phyloP scores from a whole-genome alignment of 2,113 vertebrate genomes.

The Girardinichthys multiradiatus region DNA sequence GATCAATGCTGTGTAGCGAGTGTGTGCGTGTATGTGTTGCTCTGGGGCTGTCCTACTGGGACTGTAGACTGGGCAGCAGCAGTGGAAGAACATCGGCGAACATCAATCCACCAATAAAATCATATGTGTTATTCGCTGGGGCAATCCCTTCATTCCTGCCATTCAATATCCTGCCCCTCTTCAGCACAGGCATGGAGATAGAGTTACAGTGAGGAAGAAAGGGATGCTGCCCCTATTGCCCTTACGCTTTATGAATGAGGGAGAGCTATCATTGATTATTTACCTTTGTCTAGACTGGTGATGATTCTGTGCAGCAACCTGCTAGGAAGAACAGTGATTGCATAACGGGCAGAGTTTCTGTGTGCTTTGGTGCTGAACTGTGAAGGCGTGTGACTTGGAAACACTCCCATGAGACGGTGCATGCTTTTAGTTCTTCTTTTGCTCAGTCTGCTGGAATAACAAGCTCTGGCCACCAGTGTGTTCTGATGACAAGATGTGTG shows the following conservation, averaged over 20 bases:
- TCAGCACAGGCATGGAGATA: constrained; percentile 46
- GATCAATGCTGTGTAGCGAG: constrained; percentile 61
- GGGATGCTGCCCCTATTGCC: constrained; percentile 39
- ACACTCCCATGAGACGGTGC: constrained; percentile 71
- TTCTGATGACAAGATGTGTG: constrained; percentile 42
- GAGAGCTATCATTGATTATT: constrained; percentile 77
- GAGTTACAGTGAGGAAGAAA: constrained; percentile 60
- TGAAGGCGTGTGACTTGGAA: constrained; percentile 79
- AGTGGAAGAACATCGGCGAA: constrained; percentile 54
- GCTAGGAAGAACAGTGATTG: constrained; percentile 71
- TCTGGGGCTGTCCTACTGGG: constrained; percentile 50
- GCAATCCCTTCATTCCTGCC: constrained; percentile 47
- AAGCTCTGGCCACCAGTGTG: constrained; percentile 63
- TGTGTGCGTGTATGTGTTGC: constrained; percentile 36
- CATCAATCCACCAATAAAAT: constrained; percentile 54
- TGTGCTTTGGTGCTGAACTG: constrained; percentile 78
- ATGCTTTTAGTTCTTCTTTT: constrained; percentile 81
- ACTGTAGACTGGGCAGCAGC: constrained; percentile 47
- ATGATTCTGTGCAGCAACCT: constrained; percentile 73
- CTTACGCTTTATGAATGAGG: constrained; percentile 74
- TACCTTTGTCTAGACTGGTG: constrained; percentile 76
- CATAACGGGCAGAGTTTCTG: constrained; percentile 73
- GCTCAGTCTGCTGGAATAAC: constrained; percentile 79
- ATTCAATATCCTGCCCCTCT: constrained; percentile 10
- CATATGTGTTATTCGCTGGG: constrained; percentile 47